These are phyloP conservation scores for Ivindomyrus marchei DNA, from an alignment of 2,113 vertebrate genomes.

Conservation along the genomic window DNA sequence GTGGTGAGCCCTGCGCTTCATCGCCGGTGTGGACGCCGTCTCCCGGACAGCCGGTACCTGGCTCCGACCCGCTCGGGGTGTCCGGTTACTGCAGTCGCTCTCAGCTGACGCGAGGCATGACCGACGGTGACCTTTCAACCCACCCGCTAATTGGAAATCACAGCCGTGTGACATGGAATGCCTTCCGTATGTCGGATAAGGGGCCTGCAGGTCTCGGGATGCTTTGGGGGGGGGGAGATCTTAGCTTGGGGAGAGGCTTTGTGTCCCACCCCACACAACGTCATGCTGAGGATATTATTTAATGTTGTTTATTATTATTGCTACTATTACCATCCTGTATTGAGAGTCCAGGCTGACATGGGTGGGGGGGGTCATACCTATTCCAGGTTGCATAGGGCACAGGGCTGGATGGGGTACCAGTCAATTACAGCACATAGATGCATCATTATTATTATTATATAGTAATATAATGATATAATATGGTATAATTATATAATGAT, in stretches of 20 bases:
- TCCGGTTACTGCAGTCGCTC: background rate
- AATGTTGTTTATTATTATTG: background rate
- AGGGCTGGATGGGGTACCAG: background rate
- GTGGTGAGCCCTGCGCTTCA: background rate
- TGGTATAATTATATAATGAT: background rate
- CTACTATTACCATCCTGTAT: background rate
- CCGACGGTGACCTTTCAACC: constrained; percentile 1
- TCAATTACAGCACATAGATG: background rate
- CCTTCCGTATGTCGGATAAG: background rate
- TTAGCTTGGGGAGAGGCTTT: background rate
- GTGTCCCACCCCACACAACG: background rate
- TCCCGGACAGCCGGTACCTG: background rate
- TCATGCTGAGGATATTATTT: background rate
- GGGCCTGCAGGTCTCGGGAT: background rate
- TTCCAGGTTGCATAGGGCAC: background rate
- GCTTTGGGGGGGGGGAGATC: no score
- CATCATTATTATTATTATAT: background rate
- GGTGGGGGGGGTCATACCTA: background rate
- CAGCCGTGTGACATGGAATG: background rate
- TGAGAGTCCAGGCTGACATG: background rate
- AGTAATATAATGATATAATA: background rate
- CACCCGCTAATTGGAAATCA: constrained; percentile 10
- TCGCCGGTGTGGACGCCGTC: background rate
- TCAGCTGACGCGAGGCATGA: background rate
- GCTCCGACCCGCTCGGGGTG: no score